A percentile compares a stretch with the other conserved stretches of the same genome.
Evolutionary conservation across 2,888 invertebrate genomes (phyloP).

Genomic region (Ramazzottius varieornatus): DNA sequence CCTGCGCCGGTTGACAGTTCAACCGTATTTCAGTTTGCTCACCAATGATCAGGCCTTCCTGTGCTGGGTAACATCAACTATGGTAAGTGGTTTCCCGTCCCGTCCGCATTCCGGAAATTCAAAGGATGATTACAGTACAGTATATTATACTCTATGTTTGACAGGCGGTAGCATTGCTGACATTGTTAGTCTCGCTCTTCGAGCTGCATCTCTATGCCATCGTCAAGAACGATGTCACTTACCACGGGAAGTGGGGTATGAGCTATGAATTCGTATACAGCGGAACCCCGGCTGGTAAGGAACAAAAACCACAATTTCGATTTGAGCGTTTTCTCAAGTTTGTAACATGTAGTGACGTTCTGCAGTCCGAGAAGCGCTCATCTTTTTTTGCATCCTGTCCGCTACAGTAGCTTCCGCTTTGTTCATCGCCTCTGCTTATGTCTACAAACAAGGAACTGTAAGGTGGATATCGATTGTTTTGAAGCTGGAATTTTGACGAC

Average conservation of each 20-base stretch:
- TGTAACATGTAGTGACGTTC: not conserved
- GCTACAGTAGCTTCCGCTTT: not conserved
- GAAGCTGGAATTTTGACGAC: too few species aligned
- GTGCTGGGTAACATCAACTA: too few species aligned
- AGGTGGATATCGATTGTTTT: too few species aligned
- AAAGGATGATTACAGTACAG: too few species aligned
- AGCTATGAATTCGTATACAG: not conserved
- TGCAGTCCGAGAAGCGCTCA: not conserved
- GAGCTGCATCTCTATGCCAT: constrained; percentile 2
- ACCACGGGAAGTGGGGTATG: not conserved
- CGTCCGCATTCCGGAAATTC: too few species aligned
- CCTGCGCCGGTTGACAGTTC: too few species aligned
- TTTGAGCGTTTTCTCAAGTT: not conserved
- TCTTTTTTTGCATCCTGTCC: not conserved
- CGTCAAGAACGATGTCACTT: not conserved
- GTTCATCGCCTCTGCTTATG: not conserved
- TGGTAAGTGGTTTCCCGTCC: too few species aligned
- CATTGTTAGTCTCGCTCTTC: not conserved
- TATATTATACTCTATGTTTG: too few species aligned
- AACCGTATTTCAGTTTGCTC: too few species aligned
- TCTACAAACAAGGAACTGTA: not conserved
- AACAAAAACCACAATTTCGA: not conserved
- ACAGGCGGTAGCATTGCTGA: not conserved
- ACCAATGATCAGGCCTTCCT: too few species aligned
- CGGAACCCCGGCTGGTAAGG: not conserved